Evolutionary conservation across 92 coral and sea anemone species (phyloP).

Genomic region (Desmophyllum pertusum): DNA sequence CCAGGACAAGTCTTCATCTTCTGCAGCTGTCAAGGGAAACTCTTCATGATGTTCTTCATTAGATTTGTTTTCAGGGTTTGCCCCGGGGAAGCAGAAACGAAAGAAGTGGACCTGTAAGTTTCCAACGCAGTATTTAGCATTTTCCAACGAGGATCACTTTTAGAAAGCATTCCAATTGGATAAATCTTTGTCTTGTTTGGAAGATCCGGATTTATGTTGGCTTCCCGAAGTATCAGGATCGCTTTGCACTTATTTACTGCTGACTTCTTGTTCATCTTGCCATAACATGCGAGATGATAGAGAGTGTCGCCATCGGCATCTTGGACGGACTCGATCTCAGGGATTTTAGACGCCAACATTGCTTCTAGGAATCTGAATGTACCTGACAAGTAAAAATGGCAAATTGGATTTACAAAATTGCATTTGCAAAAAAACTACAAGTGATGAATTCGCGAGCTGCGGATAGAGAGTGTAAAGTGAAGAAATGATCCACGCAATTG

Average conservation of each 20-base stretch:
- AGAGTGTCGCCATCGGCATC: slow-evolving; percentile 51
- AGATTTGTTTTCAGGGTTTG: background rate
- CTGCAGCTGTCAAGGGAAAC: background rate
- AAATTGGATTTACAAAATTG: no score
- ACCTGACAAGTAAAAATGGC: slow-evolving; percentile 39
- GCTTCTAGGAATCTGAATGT: slow-evolving; percentile 40
- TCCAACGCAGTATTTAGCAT: slow-evolving; percentile 49
- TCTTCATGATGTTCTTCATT: slow-evolving; percentile 7
- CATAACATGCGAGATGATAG: slow-evolving; percentile 56
- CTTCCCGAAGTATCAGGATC: slow-evolving; percentile 53
- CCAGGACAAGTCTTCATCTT: background rate
- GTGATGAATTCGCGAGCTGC: no score
- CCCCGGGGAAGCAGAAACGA: background rate
- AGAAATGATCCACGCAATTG: no score
- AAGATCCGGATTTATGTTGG: slow-evolving; percentile 61
- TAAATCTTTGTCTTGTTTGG: slow-evolving; percentile 38
- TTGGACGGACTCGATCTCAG: slow-evolving; percentile 50
- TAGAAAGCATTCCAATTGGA: slow-evolving; percentile 35
- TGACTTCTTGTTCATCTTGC: slow-evolving; percentile 42
- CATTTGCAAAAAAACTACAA: no score
- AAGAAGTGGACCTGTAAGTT: slow-evolving; percentile 33
- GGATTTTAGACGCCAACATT: slow-evolving; percentile 43
- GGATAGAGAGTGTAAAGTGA: no score
- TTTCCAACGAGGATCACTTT: slow-evolving; percentile 63
- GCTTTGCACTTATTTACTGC: slow-evolving; percentile 47